A percentile compares a stretch with the other conserved stretches of the same genome.
Conservation (phyloP, 2,888 invertebrate genomes). For the Chesias legatella region DNA sequence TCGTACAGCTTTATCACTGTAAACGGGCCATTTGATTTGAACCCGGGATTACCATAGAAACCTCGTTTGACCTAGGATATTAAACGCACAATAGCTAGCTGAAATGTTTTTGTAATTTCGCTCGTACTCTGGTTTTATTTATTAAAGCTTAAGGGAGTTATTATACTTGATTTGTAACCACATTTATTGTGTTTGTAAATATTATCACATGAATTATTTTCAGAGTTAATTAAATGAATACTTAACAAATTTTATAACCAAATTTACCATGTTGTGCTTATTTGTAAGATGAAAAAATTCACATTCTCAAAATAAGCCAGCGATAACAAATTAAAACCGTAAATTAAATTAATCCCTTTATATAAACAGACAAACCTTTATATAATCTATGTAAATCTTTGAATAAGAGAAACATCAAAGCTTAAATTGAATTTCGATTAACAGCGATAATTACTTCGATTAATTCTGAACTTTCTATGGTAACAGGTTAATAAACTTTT, state of each 20-base stretch:
- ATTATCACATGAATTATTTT: no score
- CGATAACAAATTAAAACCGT: constrained; percentile 1
- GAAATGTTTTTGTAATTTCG: no score
- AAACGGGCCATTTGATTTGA: constrained; percentile 57
- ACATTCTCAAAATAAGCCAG: constrained; percentile 1
- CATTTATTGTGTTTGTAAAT: no score
- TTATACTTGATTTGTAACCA: not conserved
- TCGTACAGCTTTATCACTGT: constrained; percentile 61
- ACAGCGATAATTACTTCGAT: constrained; percentile 33
- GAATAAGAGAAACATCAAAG: constrained; percentile 31
- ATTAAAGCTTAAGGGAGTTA: not conserved
- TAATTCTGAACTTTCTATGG: constrained; percentile 25
- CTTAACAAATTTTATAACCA: no score
- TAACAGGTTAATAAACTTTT: constrained; percentile 18
- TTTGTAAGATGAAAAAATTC: constrained; percentile 1
- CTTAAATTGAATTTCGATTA: constrained; percentile 32
- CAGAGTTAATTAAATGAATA: no score
- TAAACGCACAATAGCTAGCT: not conserved
- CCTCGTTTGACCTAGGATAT: constrained; percentile 38
- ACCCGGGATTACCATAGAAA: constrained; percentile 56
- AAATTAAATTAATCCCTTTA: constrained; percentile 22
- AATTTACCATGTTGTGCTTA: no score
- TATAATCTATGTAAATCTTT: constrained; percentile 28
- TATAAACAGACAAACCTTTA: no score
- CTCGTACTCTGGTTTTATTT: no score